A percentile compares a stretch with the other conserved stretches of the same genome.
phyloP scores from a whole-genome alignment of 1,140 invertebrate genomes.

The Listronotus oregonensis region DNA sequence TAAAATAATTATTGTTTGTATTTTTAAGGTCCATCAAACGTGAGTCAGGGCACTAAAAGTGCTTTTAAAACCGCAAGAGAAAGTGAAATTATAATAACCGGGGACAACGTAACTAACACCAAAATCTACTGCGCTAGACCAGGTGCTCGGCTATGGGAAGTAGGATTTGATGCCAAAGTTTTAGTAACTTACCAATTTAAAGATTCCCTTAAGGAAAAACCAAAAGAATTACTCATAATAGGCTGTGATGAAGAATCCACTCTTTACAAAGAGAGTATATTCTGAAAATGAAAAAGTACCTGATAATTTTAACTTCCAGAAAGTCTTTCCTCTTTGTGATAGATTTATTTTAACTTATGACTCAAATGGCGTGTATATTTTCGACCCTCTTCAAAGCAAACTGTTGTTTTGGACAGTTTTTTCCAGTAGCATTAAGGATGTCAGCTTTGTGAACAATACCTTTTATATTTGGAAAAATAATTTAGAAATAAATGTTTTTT shows the following conservation, averaged over 20 bases:
- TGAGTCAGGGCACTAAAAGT: slow-evolving; percentile 39
- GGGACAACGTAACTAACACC: slow-evolving; percentile 52
- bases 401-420: slow-evolving; percentile 67
- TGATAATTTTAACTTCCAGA: slow-evolving; percentile 64
- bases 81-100: slow-evolving; percentile 28
- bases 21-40: slow-evolving; percentile 32
- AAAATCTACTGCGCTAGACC: slow-evolving; percentile 76
- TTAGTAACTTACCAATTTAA: slow-evolving; percentile 81
- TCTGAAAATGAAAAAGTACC: slow-evolving; percentile 1
- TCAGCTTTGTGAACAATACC: slow-evolving; percentile 56
- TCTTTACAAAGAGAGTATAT: neutral
- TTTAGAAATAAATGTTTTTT: slow-evolving; percentile 44
- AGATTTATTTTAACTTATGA: slow-evolving; percentile 74
- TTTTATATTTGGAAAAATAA: slow-evolving; percentile 52
- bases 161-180: slow-evolving; percentile 71
- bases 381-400: slow-evolving; percentile 67
- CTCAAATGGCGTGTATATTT: slow-evolving; percentile 70
- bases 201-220: slow-evolving; percentile 64
- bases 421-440: slow-evolving; percentile 62
- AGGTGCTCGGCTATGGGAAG: slow-evolving; percentile 78
- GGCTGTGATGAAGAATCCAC: slow-evolving; percentile 19
- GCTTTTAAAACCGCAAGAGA: slow-evolving; percentile 53
- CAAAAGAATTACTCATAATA: slow-evolving; percentile 56
- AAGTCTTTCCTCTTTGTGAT: slow-evolving; percentile 62
- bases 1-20: too few relatives aligned